phyloP scores from a whole-genome alignment of 2,888 invertebrate species.

The Agapetus fuscipes region DNA sequence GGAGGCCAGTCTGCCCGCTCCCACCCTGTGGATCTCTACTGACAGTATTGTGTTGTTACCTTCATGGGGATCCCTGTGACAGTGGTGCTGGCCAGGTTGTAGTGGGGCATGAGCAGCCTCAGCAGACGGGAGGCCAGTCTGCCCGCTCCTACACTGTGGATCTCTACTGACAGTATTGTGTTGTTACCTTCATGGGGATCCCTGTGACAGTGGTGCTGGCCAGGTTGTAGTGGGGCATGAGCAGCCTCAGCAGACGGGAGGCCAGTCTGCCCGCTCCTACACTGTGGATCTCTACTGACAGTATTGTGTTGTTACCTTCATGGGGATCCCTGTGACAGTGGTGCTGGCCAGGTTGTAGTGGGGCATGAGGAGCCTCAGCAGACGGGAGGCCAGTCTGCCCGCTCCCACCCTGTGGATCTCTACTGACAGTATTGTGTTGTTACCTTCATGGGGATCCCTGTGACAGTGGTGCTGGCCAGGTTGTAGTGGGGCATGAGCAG shows the following conservation, averaged over 20 bases:
- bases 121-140: constrained; percentile 65
- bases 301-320: constrained; percentile 86
- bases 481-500: constrained; percentile 79
- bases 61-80: constrained; percentile 99
- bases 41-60: constrained; percentile 55
- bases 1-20: constrained; percentile 63
- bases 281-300: constrained; percentile 74
- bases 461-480: constrained; percentile 91
- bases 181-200: constrained; percentile 94
- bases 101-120: constrained; percentile 72
- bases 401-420: constrained; percentile 77
- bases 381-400: constrained; percentile 59
- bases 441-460: constrained; percentile 97
- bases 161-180: constrained; percentile 71
- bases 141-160: constrained; percentile 69
- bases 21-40: constrained; percentile 72
- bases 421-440: constrained; percentile 58
- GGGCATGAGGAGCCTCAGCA: constrained; percentile 66
- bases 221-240: constrained; percentile 79
- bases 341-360: constrained; percentile 92
- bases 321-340: constrained; percentile 96
- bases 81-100: constrained; percentile 87
- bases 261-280: constrained; percentile 66
- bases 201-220: constrained; percentile 96
- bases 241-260: constrained; percentile 63